Base-by-base conservation (phyloP, 2,888 invertebrate species). In the Lasioglossum calceatum region DNA sequence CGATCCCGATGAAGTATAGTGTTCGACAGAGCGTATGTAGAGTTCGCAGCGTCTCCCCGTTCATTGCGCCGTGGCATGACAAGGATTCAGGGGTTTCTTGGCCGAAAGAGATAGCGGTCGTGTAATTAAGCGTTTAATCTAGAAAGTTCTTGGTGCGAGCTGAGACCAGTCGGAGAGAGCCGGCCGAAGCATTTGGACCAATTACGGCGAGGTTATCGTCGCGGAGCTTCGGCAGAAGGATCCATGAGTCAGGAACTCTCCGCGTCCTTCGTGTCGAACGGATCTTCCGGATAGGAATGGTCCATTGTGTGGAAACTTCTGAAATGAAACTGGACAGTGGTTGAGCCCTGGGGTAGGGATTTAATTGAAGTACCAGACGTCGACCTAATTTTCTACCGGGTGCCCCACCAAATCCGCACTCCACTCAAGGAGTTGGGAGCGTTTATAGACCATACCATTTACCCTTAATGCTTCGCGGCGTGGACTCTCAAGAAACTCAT, bases 61-160 rank as follows among this genome's bases (percentile, higher is more conserved):
- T 71, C 58, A 61, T 83, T n/a, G 58, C 39, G n/a, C 16, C 47
- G 47, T 42, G 27, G 54, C 58, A n/a, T 16, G 86, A 82, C 73
- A 75, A 74, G 77, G 77, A 77, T 64, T 74, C 73, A 42, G 67
- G 32, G 70, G 78, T 64, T 84, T 64, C 84, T 88, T 84, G 81
- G 84, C 70, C 88, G 84, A 86, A 86, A 87, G 87, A 88, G 92
- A 91, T 89, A 90, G 85, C 87, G 72, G 81, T 77, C 79, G 85
- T 87, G 91, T 91, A 92, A 93, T 93, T 93, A 93, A 93, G 91
- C 90, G 92, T 91, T 91, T 93, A 92, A 92, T 92, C 92, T 90
- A 87, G 88, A 91, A 92, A 93, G 92, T 93, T 92, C 90, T 85
- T 88, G 87, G 92, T 84, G 88, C 77, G 86, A 84, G 89, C 89